Conservation (phyloP, 2,113 vertebrate species). For the Tupaia tana region DNA sequence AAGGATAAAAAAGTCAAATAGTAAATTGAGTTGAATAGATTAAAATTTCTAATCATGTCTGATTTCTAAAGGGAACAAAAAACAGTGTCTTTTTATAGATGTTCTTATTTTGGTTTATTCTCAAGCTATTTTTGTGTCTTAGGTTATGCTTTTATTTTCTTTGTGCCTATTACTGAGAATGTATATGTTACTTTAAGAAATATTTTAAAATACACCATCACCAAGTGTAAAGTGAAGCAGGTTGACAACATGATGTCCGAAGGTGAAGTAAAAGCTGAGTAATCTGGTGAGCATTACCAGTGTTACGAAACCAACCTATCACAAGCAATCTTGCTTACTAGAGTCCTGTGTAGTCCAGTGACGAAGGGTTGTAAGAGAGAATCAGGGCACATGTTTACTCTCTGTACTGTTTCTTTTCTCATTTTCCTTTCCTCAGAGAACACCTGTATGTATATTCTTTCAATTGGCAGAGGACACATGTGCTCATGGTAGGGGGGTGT, state of each 20-base stretch:
- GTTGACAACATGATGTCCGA: not conserved
- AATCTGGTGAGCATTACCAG: not conserved
- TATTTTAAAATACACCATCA: not conserved
- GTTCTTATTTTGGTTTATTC: conserved; percentile 1
- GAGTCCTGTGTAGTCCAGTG: rapidly evolving
- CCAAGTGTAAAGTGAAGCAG: not conserved
- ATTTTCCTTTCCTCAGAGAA: not conserved
- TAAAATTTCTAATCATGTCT: conserved; percentile 25
- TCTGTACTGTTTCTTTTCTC: not conserved
- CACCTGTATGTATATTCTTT: not conserved
- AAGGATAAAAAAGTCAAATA: not conserved
- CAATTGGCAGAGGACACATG: too few species aligned
- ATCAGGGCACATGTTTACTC: not conserved
- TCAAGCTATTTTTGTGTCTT: not conserved
- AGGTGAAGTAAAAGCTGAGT: not conserved
- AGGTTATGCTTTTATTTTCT: not conserved
- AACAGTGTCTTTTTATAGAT: not conserved
- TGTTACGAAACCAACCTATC: not conserved
- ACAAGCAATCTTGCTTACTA: not conserved
- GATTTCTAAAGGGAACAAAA: not conserved
- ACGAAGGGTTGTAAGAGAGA: not conserved
- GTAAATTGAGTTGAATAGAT: not conserved
- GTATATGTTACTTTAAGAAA: not conserved
- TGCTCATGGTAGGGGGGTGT: too few species aligned
- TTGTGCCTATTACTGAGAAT: not conserved